Percentiles rank a stretch among this genome's conserved stretches.
These are phyloP conservation scores for Ianthella basta DNA, from an alignment of 37 sponge, comb jelly and placozoan species.

Conservation along the genomic window DNA sequence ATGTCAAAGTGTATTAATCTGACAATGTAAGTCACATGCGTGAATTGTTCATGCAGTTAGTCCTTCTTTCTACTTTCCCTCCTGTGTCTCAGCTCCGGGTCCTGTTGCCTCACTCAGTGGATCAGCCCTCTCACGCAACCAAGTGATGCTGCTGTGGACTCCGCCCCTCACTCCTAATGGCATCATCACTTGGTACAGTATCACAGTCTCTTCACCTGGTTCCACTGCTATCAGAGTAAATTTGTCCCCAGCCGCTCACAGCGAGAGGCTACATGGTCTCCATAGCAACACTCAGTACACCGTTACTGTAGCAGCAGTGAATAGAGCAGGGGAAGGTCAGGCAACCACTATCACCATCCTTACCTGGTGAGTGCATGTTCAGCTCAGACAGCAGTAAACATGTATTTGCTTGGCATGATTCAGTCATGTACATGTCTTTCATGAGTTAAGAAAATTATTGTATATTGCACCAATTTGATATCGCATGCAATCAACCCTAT, in stretches of 20 bases:
- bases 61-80: too few species aligned
- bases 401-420: too few species aligned
- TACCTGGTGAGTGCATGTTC: too few species aligned
- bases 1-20: too few species aligned
- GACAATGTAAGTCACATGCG: too few species aligned
- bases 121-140: not conserved
- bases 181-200: not conserved
- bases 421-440: too few species aligned
- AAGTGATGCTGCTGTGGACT: not conserved
- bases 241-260: not conserved
- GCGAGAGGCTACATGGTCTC: not conserved
- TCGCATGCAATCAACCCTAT: too few species aligned
- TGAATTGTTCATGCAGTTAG: too few species aligned
- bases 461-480: too few species aligned
- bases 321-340: slow-evolving; percentile 12
- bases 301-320: slow-evolving; percentile 3
- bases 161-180: not conserved
- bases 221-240: not conserved
- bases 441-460: too few species aligned
- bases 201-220: not conserved
- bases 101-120: slow-evolving; percentile 6
- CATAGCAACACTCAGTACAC: not conserved
- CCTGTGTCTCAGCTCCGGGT: not conserved
- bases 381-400: too few species aligned
- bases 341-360: not conserved